Conservation (phyloP, 2,888 invertebrate genomes). For the Drosophila helvetica region DNA sequence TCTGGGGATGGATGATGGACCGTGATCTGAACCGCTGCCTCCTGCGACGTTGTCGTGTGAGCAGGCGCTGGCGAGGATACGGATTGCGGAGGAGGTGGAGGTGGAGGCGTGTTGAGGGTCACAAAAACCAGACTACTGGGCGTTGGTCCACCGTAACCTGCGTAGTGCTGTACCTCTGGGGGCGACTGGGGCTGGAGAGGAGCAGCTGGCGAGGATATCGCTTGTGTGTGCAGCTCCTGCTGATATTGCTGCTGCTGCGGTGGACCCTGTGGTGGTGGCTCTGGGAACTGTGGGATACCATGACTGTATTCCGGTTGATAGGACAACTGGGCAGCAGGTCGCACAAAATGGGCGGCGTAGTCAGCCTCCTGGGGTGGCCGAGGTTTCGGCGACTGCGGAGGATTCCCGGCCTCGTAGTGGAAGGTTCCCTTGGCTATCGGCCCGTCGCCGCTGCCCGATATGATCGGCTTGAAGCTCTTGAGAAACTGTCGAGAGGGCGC, state of each 20-base stretch:
- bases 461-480: conserved; percentile 77
- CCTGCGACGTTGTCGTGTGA: not conserved
- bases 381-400: conserved; percentile 23
- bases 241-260: conserved; percentile 13
- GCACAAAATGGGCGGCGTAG: conserved; percentile 35
- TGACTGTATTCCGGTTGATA: conserved; percentile 52
- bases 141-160: conserved; percentile 50
- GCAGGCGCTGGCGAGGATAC: conserved; percentile 5
- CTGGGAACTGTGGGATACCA: conserved; percentile 25
- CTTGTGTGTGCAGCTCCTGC: conserved; percentile 57
- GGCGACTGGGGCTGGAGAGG: not conserved
- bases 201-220: conserved; percentile 42
- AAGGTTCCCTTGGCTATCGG: conserved; percentile 69
- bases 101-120: conserved; percentile 58
- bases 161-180: conserved; percentile 16
- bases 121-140: conserved; percentile 69
- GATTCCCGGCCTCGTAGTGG: conserved; percentile 70
- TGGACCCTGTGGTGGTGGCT: conserved; percentile 3
- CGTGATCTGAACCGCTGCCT: conserved; percentile 22
- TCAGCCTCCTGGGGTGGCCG: conserved; percentile 34
- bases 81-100: conserved; percentile 9
- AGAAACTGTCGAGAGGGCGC: conserved; percentile 82
- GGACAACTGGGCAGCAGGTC: conserved; percentile 58
- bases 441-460: conserved; percentile 52
- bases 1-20: conserved; percentile 62